Evolutionary conservation across 2,113 vertebrate species (phyloP), one percentile per base, ranked within the genome.

Genomic region (Eidolon helvum): DNA sequence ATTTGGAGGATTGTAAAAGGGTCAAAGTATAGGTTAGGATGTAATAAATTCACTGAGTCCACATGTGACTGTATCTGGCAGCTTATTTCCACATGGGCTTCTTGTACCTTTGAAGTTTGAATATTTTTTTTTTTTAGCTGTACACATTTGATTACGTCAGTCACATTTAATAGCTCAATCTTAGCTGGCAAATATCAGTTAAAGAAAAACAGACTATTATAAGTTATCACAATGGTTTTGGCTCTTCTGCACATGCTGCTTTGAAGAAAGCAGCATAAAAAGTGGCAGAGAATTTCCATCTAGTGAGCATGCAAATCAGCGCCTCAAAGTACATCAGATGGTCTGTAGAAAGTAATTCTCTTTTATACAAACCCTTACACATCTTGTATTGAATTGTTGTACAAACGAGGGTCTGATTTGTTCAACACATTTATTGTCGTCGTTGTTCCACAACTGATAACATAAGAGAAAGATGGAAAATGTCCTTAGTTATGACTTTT

Each of bases 1-100:
- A 90, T 97, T 91, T 96, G 94, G 89, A 96, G 53, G 87, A 91
- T 48, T 80, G 82, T 95, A 92, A 89, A 96, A 82, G 45, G 90
- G 87, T 96, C 91, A 96, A 19, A 88, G 87, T 87, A 35, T 45
- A 95, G 78, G 59, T 93, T 68, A 80, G 84, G 75, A 40, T 79
- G 79, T 89, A 93, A 80, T 87, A 75, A 97, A 83, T 74, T 87
- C 57, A 26, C 80, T 26, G 50, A 84, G 33, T 83, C 93, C 87
- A 74, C 77, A 63, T 75, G 96, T 21, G 86, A 86, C 86, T 33
- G 0, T 50, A 68, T 74, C 68, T 87, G 83, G 74, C 74, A 77
- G 79, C 77, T 93, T 35, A 45, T 88, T 92, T 87, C 83, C 94
- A 68, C 9, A n/a, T 87, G 59, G 45, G 86, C 35, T 75, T 90